These are phyloP conservation scores for Fabriciana adippe DNA, from an alignment of 2,888 invertebrate genomes.

Conservation along the genomic window DNA sequence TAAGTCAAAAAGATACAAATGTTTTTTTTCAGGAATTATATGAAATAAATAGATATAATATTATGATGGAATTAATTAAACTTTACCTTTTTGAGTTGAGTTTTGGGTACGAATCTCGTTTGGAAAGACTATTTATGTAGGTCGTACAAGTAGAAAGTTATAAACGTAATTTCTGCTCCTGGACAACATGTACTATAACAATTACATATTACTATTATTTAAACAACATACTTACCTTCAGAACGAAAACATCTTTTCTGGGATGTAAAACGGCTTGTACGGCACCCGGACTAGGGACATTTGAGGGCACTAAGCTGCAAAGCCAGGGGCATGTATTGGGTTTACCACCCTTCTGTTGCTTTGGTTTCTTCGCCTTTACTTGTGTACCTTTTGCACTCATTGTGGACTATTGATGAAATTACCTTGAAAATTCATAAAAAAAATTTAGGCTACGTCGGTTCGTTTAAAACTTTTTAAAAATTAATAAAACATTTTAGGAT, in stretches of 20 bases:
- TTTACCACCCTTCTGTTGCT: slow-evolving; percentile 20
- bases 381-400: slow-evolving; percentile 49
- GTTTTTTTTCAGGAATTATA: no score
- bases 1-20: slow-evolving; percentile 8
- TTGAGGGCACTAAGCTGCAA: slow-evolving; percentile 60
- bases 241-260: slow-evolving; percentile 83
- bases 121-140: background rate
- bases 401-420: background rate
- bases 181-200: background rate
- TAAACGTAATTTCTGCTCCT: no score
- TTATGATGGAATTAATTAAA: no score
- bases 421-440: slow-evolving; percentile 10
- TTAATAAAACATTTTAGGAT: background rate
- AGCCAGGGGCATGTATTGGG: slow-evolving; percentile 55
- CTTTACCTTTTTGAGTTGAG: no score
- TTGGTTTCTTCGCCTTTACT: slow-evolving; percentile 41
- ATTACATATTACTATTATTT: background rate
- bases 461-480: no score
- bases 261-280: slow-evolving; percentile 79
- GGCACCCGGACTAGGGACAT: slow-evolving; percentile 57
- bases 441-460: no score
- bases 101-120: no score
- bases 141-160: no score
- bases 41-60: no score
- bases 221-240: slow-evolving; percentile 65